These are phyloP conservation scores for Phrixothrix hirtus DNA, from an alignment of 2,888 invertebrate genomes.

Conservation along the genomic window DNA sequence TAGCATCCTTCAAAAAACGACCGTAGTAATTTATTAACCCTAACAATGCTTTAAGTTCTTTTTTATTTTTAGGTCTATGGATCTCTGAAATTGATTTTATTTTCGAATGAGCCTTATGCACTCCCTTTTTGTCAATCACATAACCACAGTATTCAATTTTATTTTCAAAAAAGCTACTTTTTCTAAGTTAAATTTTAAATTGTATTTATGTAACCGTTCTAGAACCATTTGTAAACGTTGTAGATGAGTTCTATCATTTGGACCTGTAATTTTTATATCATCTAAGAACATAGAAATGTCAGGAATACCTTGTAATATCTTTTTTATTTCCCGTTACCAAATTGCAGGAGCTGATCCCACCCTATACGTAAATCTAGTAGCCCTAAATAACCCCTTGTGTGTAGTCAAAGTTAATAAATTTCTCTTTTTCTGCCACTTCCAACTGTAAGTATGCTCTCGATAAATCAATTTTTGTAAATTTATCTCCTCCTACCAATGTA, in stretches of 20 bases:
- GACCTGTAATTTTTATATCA: constrained; percentile 3
- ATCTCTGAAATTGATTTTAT: neutral
- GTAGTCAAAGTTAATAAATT: constrained; percentile 6
- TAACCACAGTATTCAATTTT: constrained; percentile 10
- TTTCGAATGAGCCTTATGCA: neutral
- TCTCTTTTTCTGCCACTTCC: neutral
- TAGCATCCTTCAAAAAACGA: constrained; percentile 5
- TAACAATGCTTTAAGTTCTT: constrained; percentile 9
- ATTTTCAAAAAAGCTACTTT: neutral
- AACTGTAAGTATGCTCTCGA: constrained; percentile 5
- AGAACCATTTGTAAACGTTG: neutral
- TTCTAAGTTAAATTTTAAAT: too few relatives aligned
- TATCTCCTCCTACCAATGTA: constrained; percentile 1
- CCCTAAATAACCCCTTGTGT: constrained; percentile 4
- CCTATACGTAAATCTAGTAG: constrained; percentile 1
- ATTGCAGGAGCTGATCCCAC: constrained; percentile 1
- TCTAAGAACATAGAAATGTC: too few relatives aligned
- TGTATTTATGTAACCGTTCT: constrained; percentile 1
- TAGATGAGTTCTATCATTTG: neutral
- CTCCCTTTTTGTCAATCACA: neutral
- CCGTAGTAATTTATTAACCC: too few relatives aligned
- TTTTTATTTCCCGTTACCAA: constrained; percentile 7
- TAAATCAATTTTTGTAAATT: constrained; percentile 8
- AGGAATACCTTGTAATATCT: constrained; percentile 1
- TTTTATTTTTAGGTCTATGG: constrained; percentile 3